Conservation (phyloP, 1,140 invertebrate genomes). For the Trachymyrmex septentrionalis region DNA sequence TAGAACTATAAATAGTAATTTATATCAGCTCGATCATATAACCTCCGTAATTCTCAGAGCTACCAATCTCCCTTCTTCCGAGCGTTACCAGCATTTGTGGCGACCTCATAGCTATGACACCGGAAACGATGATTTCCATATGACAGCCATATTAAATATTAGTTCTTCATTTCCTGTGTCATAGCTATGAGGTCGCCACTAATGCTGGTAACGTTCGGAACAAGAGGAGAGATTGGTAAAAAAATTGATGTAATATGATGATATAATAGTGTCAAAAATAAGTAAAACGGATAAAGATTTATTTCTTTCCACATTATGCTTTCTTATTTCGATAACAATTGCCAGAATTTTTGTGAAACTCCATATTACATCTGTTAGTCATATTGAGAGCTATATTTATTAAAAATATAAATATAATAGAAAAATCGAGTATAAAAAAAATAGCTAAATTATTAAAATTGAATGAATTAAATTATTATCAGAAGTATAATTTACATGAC, state of each 20-base stretch:
- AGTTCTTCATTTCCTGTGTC: no score
- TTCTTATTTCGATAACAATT: neutral
- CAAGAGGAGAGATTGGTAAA: no score
- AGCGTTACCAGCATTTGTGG: no score
- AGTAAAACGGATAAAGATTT: neutral
- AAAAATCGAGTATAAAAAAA: neutral
- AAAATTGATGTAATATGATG: neutral
- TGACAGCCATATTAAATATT: no score
- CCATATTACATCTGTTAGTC: neutral
- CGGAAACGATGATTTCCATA: no score
- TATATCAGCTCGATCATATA: neutral
- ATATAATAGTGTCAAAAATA: neutral
- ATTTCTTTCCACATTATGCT: neutral
- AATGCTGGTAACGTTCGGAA: no score
- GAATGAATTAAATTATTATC: neutral
- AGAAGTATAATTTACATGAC: neutral
- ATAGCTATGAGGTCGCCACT: no score
- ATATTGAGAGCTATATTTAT: neutral
- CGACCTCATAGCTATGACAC: no score
- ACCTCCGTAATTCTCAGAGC: neutral
- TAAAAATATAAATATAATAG: slow-evolving; percentile 37
- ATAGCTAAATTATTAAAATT: neutral
- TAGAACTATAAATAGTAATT: neutral
- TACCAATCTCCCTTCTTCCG: no score
- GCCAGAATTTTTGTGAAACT: neutral